Percentiles rank a stretch among this genome's conserved stretches.
Conservation (phyloP, 2,797 vertebrate species). For the Peromyscus nudipes region DNA sequence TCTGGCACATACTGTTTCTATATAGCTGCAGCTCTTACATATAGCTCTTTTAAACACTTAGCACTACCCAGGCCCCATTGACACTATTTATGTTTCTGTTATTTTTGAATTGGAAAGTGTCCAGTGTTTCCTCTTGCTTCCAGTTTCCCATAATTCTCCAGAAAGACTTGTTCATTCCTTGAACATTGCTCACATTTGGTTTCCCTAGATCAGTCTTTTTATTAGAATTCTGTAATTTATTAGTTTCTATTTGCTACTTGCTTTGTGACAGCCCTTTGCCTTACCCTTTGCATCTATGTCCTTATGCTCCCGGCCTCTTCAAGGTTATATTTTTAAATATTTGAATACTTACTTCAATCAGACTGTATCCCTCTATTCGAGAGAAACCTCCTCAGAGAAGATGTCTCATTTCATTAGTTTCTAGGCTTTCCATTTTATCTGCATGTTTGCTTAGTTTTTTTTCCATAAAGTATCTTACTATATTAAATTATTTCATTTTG, state of each 20-base stretch:
- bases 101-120: not conserved
- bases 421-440: not conserved
- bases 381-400: not conserved
- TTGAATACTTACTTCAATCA: not conserved
- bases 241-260: not conserved
- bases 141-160: not conserved
- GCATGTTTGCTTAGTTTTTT: not conserved
- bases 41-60: not conserved
- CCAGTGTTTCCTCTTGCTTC: not conserved
- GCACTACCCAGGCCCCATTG: not conserved
- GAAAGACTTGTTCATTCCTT: not conserved
- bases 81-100: not conserved
- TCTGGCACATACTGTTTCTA: not conserved
- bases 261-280: not conserved
- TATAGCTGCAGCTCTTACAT: not conserved
- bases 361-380: not conserved
- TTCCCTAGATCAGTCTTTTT: not conserved
- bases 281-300: accelerated
- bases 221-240: not conserved
- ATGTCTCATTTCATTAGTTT: not conserved
- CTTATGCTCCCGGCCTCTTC: not conserved
- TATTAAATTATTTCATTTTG: not conserved
- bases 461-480: not conserved
- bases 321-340: not conserved
- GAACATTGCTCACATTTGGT: not conserved